Evolutionary conservation across 2,113 vertebrate genomes (phyloP), one percentile per base, ranked within the genome.

Genomic region (Saiga tatarica): DNA sequence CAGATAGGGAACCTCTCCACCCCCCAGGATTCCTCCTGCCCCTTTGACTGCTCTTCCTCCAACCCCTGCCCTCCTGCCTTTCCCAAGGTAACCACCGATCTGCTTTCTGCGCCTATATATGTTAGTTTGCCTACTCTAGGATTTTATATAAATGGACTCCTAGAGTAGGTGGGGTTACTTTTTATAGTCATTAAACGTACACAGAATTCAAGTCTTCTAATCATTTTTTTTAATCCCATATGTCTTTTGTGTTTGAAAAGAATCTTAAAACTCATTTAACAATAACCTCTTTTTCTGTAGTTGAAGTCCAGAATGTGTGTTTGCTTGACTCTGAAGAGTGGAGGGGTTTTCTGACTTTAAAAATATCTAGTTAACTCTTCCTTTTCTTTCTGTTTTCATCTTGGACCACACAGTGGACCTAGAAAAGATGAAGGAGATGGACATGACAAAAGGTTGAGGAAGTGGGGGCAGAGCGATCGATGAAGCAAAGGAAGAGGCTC

Each of bases 111-210:
- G 33, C 81, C 90, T 79, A 87, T 78, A 84, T 62, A 26, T 71
- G 19, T 87, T 82, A 50, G 33, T 55, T 82, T 92, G 89, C 39
- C 78, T 78, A 96, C 95, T 93, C 85, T 95, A 52, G 85, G 86
- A 47, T 94, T 74, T 89, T 74, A 55, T 89, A 87, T 95, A 97
- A 95, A 95, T 90, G 94, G 95, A 90, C 67, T 86, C 42, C 59
- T 19, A 30, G 91, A 86, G 96, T 90, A 57, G 94, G 88, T 0
- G 21, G 97, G 28, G 19, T 97, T 95, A 62, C 90, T 97, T 94
- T 97, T 87, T 89, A 97, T 94, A 97, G 92, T 62, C 45, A 26
- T 74, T 78, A 23, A 92, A 71, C 96, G 95, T 92, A 89, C 92
- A 82, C 87, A 89, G 60, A 95, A 79, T 74, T 78, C 15, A 16